Conservation (phyloP, 2,797 vertebrate species). For the Ceryle rudis region DNA sequence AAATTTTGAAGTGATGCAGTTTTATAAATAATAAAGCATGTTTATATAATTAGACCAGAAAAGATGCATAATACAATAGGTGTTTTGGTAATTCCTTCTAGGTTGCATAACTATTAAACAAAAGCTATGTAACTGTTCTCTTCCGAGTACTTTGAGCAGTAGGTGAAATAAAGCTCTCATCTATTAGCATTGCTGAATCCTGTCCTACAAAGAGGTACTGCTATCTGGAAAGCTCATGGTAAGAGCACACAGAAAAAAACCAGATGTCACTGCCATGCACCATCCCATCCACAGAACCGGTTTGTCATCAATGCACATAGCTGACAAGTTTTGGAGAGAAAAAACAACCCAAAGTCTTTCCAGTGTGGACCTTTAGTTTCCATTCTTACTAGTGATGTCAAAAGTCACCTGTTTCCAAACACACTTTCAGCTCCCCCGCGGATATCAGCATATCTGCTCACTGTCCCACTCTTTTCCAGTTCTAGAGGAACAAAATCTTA, state of each 20-base stretch:
- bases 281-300: background rate
- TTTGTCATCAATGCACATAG: background rate
- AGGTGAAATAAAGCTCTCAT: background rate
- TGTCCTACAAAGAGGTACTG: background rate
- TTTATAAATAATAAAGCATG: slow-evolving; percentile 63
- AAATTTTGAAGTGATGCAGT: slow-evolving; percentile 26
- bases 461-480: background rate
- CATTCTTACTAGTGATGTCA: background rate
- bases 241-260: background rate
- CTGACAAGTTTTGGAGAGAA: background rate
- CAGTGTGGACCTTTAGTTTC: background rate
- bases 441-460: background rate
- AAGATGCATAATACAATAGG: slow-evolving; percentile 33
- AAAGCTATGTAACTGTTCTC: slow-evolving; percentile 3
- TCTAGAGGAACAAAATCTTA: background rate
- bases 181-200: background rate
- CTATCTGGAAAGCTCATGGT: background rate
- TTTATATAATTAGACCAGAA: slow-evolving; percentile 9
- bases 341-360: background rate
- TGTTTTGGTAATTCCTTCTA: slow-evolving; percentile 20
- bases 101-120: too few species aligned
- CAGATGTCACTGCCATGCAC: rapidly evolving
- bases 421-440: background rate
- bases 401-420: background rate
- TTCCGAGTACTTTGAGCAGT: background rate